phyloP scores from a whole-genome alignment of 1,140 invertebrate species.

The Euura saliciscinereae region DNA sequence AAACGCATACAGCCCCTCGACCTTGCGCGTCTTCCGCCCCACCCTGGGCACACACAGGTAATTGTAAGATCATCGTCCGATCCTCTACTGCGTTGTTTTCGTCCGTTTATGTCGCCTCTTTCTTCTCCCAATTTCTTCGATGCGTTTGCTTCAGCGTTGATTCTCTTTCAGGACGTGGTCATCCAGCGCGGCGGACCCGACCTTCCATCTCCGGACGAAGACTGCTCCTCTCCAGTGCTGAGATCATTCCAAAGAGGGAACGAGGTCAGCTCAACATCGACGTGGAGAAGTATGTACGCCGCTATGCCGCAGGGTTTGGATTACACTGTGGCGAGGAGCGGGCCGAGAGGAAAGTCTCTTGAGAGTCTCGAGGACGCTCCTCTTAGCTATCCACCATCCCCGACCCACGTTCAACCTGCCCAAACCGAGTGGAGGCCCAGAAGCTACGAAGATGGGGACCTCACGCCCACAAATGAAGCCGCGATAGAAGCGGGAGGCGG shows the following conservation, averaged over 20 bases:
- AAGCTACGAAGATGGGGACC: conserved; percentile 87
- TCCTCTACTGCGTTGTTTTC: neutral
- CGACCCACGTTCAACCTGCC: conserved; percentile 46
- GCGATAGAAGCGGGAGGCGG: conserved; percentile 73
- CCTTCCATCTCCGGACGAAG: conserved; percentile 56
- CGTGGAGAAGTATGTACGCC: conserved; percentile 56
- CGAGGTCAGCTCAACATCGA: conserved; percentile 34
- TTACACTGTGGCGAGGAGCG: conserved; percentile 39
- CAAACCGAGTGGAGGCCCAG: conserved; percentile 70
- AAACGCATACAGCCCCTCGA: conserved; percentile 75
- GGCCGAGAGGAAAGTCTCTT: conserved; percentile 75
- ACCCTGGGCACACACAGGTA: conserved; percentile 61
- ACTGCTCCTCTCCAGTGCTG: conserved; percentile 55
- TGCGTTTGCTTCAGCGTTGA: neutral
- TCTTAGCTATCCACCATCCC: conserved; percentile 55
- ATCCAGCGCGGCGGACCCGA: conserved; percentile 54
- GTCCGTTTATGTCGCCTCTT: neutral
- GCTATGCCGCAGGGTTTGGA: conserved; percentile 46
- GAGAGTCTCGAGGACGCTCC: conserved; percentile 74
- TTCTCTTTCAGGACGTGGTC: conserved; percentile 46
- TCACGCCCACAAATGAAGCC: conserved; percentile 85
- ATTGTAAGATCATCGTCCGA: conserved; percentile 21
- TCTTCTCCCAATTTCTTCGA: conserved; percentile 12
- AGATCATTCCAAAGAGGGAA: conserved; percentile 53
- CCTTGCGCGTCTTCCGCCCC: conserved; percentile 65